Conservation (phyloP, 2,797 vertebrate genomes). For the Onychomys arenicola region DNA sequence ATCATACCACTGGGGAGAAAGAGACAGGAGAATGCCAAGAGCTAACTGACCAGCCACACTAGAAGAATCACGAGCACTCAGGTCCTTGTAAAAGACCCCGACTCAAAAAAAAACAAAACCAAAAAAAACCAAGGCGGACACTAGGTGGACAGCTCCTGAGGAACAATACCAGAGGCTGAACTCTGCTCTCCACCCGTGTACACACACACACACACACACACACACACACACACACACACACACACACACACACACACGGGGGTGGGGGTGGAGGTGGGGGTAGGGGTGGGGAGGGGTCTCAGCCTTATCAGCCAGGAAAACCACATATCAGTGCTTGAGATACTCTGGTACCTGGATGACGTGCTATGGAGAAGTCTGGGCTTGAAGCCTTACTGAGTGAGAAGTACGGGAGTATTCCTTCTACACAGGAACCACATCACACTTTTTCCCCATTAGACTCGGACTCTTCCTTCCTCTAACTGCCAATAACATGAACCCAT, state of each 20-base stretch:
- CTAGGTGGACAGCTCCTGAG: not conserved
- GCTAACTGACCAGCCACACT: not conserved
- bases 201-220: not conserved
- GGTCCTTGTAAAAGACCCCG: not conserved
- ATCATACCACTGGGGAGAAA: not conserved
- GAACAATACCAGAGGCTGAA: not conserved
- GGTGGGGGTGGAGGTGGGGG: accelerated
- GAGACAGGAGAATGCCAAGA: not conserved
- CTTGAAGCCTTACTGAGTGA: not conserved
- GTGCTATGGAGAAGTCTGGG: too few species aligned
- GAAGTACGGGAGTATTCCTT: not conserved
- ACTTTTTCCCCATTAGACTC: not conserved
- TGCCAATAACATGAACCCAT: not conserved
- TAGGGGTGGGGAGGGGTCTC: not conserved
- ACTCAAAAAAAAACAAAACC: not conserved
- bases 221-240: not conserved
- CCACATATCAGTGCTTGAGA: not conserved
- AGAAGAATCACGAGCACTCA: not conserved
- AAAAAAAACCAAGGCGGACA: not conserved
- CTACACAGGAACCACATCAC: not conserved
- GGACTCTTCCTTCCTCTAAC: not conserved
- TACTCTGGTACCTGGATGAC: not conserved
- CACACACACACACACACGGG: not conserved
- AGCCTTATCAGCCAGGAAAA: not conserved
- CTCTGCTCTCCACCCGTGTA: not conserved